Evolutionary conservation across 2,888 invertebrate genomes (phyloP).

Genomic region (Eupeodes luniger): DNA sequence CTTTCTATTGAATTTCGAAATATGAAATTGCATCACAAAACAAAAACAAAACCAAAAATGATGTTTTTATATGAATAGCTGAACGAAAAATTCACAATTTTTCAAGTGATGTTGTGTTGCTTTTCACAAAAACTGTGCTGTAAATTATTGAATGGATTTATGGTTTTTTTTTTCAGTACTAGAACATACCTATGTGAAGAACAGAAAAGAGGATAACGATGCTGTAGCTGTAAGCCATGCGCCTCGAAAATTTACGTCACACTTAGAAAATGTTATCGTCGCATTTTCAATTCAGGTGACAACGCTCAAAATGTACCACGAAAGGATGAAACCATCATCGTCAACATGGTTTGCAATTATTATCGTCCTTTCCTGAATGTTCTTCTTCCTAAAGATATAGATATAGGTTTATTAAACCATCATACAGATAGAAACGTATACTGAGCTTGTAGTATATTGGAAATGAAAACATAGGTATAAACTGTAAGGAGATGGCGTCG

Average conservation of each 20-base stretch:
- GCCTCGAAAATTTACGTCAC: constrained; percentile 67
- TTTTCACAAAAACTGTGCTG: constrained; percentile 31
- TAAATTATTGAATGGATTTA: constrained; percentile 57
- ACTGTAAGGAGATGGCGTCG: constrained; percentile 62
- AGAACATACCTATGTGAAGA: not conserved
- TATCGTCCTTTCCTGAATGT: constrained; percentile 32
- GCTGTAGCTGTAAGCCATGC: constrained; percentile 68
- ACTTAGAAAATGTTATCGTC: constrained; percentile 64
- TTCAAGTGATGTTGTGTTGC: constrained; percentile 48
- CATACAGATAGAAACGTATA: too few relatives aligned
- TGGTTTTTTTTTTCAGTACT: constrained; percentile 33
- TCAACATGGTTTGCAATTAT: constrained; percentile 26
- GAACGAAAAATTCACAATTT: constrained; percentile 27
- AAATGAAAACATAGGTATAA: constrained; percentile 57
- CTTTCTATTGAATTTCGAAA: constrained; percentile 8
- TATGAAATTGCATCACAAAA: constrained; percentile 31
- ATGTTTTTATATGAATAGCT: constrained; percentile 25
- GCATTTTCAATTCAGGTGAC: constrained; percentile 66
- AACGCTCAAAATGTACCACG: constrained; percentile 24
- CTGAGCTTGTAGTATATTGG: not conserved
- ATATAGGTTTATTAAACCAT: too few relatives aligned
- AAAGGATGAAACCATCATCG: constrained; percentile 41
- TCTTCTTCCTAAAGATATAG: constrained; percentile 14
- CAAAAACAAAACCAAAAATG: constrained; percentile 52
- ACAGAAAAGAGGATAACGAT: constrained; percentile 71